phyloP scores from a whole-genome alignment of 2,888 invertebrate genomes.

The Sinohyriopsis cumingii region DNA sequence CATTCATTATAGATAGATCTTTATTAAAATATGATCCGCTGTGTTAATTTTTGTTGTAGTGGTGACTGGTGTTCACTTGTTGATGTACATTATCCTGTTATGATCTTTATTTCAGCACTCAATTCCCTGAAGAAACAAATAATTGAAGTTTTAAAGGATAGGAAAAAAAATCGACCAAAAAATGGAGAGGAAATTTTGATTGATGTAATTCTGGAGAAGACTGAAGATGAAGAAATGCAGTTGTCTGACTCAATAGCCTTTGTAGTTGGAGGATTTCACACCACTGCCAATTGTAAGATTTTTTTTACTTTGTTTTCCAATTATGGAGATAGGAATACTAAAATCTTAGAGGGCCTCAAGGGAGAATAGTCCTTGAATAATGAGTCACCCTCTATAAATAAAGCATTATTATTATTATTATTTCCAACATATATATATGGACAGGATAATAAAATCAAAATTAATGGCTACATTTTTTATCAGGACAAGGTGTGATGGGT shows the following conservation, averaged over 20 bases:
- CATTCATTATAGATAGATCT: too few species aligned
- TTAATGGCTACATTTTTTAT: too few species aligned
- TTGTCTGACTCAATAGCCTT: constrained; percentile 49
- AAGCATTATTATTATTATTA: too few species aligned
- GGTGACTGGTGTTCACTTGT: neutral
- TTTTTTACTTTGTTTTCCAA: neutral
- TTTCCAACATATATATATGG: too few species aligned
- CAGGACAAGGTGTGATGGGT: too few species aligned
- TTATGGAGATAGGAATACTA: neutral
- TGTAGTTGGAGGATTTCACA: constrained; percentile 66
- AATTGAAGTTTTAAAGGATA: constrained; percentile 20
- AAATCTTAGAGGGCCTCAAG: too few species aligned
- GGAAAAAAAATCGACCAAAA: constrained; percentile 31
- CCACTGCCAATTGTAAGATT: constrained; percentile 65
- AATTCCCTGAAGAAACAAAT: constrained; percentile 18
- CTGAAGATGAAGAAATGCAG: constrained; percentile 32
- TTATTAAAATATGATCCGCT: too few species aligned
- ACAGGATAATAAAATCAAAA: too few species aligned
- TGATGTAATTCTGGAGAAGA: constrained; percentile 47
- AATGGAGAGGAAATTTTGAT: constrained; percentile 52
- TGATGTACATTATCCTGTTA: neutral
- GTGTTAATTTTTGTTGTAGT: too few species aligned
- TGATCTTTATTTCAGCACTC: constrained; percentile 16
- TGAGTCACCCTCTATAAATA: too few species aligned
- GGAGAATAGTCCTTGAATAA: too few species aligned